Percentiles rank a stretch among this genome's conserved stretches.
phyloP scores from a whole-genome alignment of 2,888 invertebrate genomes.

The Dolomedes plantarius region DNA sequence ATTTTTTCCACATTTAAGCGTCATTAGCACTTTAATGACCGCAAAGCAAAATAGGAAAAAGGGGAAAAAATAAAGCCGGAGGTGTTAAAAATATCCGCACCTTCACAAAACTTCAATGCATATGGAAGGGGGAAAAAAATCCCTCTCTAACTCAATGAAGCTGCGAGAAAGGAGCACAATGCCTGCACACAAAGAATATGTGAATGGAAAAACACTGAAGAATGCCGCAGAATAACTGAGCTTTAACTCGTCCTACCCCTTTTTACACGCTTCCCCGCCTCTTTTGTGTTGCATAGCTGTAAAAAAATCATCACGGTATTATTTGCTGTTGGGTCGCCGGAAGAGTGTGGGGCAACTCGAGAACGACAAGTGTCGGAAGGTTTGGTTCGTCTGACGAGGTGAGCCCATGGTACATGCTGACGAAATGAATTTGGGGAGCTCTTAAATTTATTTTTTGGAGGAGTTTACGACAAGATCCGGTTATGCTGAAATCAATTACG shows the following conservation, averaged over 20 bases:
- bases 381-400: too few species aligned
- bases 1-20: constrained; percentile 36
- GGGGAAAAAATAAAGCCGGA: background rate
- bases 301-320: background rate
- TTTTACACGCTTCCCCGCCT: background rate
- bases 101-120: background rate
- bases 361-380: too few species aligned
- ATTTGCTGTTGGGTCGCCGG: too few species aligned
- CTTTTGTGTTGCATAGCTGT: background rate
- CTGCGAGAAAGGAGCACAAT: constrained; percentile 40
- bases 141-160: constrained; percentile 62
- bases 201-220: constrained; percentile 1
- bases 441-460: too few species aligned
- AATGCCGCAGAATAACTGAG: background rate
- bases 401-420: too few species aligned
- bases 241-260: background rate
- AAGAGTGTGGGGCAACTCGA: too few species aligned
- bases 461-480: too few species aligned
- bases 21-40: constrained; percentile 65
- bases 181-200: constrained; percentile 15
- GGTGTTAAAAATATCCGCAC: background rate
- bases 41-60: constrained; percentile 12
- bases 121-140: constrained; percentile 36
- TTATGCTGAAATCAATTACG: too few species aligned
- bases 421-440: too few species aligned